Evolutionary conservation across 2,797 vertebrate species (phyloP).

Genomic region (Strix occidentalis): DNA sequence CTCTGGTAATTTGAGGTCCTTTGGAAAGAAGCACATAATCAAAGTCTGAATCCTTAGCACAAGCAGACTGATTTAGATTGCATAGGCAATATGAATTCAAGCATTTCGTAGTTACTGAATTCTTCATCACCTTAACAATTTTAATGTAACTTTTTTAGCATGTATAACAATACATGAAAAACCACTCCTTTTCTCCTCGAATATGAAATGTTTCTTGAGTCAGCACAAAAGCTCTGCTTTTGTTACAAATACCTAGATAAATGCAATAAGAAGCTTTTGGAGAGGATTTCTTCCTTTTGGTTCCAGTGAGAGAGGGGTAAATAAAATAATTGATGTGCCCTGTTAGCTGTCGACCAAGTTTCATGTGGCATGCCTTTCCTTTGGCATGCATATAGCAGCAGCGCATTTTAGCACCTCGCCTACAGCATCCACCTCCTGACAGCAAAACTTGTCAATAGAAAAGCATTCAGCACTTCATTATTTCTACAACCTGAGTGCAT

Average conservation of each 20-base stretch:
- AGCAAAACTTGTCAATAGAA: slow-evolving; percentile 58
- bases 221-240: background rate
- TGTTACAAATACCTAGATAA: background rate
- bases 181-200: background rate
- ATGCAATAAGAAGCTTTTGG: background rate
- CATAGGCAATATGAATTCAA: background rate
- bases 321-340: background rate
- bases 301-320: background rate
- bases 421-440: slow-evolving; percentile 66
- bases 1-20: background rate
- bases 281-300: background rate
- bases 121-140: background rate
- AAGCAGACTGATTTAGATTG: background rate
- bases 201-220: background rate
- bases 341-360: slow-evolving; percentile 11
- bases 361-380: background rate
- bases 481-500: slow-evolving; percentile 79
- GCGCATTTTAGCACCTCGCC: slow-evolving; percentile 61
- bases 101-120: background rate
- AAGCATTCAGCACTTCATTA: slow-evolving; percentile 74
- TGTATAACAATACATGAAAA: background rate
- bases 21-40: background rate
- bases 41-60: background rate
- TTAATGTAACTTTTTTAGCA: background rate
- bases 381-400: slow-evolving; percentile 15